Evolutionary conservation across 2,113 vertebrate species (phyloP).

Genomic region (Anser brachyrhynchus): DNA sequence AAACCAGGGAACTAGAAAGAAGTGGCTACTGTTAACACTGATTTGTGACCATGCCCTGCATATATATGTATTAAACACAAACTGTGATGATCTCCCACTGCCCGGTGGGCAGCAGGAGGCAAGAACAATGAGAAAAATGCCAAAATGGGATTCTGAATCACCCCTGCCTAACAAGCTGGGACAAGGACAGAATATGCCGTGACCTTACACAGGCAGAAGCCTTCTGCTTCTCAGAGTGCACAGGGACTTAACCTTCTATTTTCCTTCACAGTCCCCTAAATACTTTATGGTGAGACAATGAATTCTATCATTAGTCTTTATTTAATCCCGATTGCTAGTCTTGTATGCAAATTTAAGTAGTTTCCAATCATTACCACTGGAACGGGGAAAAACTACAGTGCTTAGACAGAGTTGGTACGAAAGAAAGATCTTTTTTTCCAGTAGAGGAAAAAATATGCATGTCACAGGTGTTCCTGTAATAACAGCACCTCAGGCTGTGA

Average conservation of each 20-base stretch:
- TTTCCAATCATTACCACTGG: neutral
- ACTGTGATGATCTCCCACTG: neutral
- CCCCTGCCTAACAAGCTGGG: neutral
- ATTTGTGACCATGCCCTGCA: neutral
- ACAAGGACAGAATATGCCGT: neutral
- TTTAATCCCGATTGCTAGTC: neutral
- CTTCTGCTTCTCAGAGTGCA: neutral
- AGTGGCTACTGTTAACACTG: neutral
- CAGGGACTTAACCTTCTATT: neutral
- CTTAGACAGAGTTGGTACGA: neutral
- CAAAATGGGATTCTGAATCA: neutral
- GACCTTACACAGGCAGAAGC: neutral
- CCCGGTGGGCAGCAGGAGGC: neutral
- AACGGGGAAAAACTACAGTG: neutral
- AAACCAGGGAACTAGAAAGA: neutral
- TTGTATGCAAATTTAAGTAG: neutral
- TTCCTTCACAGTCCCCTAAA: neutral
- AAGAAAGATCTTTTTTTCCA: neutral
- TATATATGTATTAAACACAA: neutral
- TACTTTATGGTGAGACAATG: neutral
- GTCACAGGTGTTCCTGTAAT: slow-evolving; percentile 13
- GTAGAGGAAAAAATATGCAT: neutral
- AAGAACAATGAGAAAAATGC: neutral
- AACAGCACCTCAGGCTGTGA: neutral
- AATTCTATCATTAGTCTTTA: neutral